Conservation (phyloP, 2,113 vertebrate species). For the Brachypodius melanocephalos region DNA sequence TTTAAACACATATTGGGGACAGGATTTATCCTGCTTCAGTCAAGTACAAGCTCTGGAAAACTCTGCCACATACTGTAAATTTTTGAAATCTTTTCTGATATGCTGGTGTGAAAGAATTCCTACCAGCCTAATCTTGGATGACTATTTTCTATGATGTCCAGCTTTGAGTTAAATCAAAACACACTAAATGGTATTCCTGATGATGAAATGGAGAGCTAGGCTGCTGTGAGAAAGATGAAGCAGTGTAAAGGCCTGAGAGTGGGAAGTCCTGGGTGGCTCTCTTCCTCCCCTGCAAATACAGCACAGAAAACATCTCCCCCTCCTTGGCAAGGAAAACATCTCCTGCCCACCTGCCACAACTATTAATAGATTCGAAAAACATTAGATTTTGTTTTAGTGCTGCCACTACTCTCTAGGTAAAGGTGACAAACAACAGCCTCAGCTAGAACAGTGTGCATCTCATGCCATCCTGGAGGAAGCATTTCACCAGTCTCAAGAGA, state of each 20-base stretch:
- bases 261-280: background rate
- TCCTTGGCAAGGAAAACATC: background rate
- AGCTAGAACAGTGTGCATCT: background rate
- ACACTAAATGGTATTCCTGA: background rate
- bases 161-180: background rate
- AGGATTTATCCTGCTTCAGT: background rate
- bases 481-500: background rate
- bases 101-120: background rate
- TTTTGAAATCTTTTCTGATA: background rate
- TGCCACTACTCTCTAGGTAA: background rate
- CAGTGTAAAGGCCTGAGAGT: background rate
- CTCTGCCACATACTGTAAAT: background rate
- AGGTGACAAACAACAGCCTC: background rate
- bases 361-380: background rate
- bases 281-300: background rate
- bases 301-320: background rate
- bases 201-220: background rate
- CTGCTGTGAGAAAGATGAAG: background rate
- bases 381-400: background rate
- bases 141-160: background rate
- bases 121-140: background rate
- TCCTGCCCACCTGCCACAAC: background rate
- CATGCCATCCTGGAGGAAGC: background rate
- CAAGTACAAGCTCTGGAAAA: background rate
- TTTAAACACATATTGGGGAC: background rate